Base-by-base conservation (phyloP, 2,113 vertebrate genomes). In the Caracal caracal region DNA sequence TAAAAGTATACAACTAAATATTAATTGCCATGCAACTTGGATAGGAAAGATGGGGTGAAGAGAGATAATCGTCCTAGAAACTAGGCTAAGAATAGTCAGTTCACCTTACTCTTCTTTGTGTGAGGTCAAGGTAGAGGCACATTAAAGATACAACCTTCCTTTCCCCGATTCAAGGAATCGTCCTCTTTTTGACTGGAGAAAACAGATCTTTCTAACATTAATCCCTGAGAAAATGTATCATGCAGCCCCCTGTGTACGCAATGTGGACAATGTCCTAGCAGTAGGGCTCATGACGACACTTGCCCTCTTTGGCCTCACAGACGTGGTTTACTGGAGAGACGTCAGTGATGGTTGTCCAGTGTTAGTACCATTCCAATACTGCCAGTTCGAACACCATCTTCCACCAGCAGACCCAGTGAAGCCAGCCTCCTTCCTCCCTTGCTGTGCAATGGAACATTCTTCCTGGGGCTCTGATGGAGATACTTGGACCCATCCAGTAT, bases 381-480 rank as follows among this genome's bases (percentile, higher is more conserved):
- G 63, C 78, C 43, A 49, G 49, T 49, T 2, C 49, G 11, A 16
- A 35, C 7, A 17, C 5, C 35, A 5, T 11, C 59, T 61, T 28
- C 22, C 68, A 24, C 11, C 22, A 56, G 40, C 13, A 47, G 89
- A 17, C 83, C 26, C 20, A 13, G 28, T 35, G 35, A 35, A 63
- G 19, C n/a, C 28, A 24, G 30, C 28, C 37, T 76, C 59, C 17
- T 75, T 26, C 49, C 47, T 51, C 30, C 40, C 51, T 43, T 37
- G 33, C 16, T 0, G 0, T 16, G 26, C 75, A 28, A 2, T 6
- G 33, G 3, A 19, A 30, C 4, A 2, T 10, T 33, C 82, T 56
- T 71, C 81, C 53, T 20, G 11, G 70, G 76, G 12, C 28, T 75
- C 35, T 33, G 56, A 33, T 43, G 47, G 49, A 40, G 1, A 35